A percentile compares a stretch with the other conserved stretches of the same genome.
Conservation (phyloP, 2,888 invertebrate genomes). For the Seladonia tumulorum region DNA sequence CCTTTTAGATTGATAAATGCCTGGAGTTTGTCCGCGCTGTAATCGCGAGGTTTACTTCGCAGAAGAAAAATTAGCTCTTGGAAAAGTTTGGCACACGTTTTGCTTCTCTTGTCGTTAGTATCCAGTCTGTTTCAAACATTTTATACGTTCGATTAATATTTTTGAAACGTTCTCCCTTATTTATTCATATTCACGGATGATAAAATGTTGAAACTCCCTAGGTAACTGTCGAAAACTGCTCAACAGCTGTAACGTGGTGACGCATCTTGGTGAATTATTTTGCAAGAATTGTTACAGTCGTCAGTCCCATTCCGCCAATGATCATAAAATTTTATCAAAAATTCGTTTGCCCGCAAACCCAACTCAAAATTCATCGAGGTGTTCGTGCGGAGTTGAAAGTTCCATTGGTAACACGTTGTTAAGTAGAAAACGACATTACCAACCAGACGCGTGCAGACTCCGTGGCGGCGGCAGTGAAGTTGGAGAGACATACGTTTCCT, state of each 20-base stretch:
- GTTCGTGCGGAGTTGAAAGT: slow-evolving; percentile 50
- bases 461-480: slow-evolving; percentile 68
- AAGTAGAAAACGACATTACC: slow-evolving; percentile 28
- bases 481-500: slow-evolving; percentile 38
- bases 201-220: slow-evolving; percentile 55
- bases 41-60: slow-evolving; percentile 82
- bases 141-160: not conserved
- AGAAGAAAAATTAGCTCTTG: slow-evolving; percentile 80
- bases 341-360: slow-evolving; percentile 1
- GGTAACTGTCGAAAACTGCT: slow-evolving; percentile 81
- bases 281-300: slow-evolving; percentile 79
- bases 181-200: not conserved
- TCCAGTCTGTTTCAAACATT: not conserved
- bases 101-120: slow-evolving; percentile 83
- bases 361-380: slow-evolving; percentile 8
- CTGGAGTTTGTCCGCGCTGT: slow-evolving; percentile 81
- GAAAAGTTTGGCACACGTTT: slow-evolving; percentile 82
- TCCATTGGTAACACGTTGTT: slow-evolving; percentile 36
- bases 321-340: slow-evolving; percentile 36
- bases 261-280: slow-evolving; percentile 79
- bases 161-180: not conserved
- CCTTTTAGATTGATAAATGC: slow-evolving; percentile 71
- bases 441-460: slow-evolving; percentile 62
- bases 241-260: slow-evolving; percentile 77
- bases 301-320: slow-evolving; percentile 56